Conservation (phyloP, 2,888 invertebrate genomes). For the Carcina quercana region DNA sequence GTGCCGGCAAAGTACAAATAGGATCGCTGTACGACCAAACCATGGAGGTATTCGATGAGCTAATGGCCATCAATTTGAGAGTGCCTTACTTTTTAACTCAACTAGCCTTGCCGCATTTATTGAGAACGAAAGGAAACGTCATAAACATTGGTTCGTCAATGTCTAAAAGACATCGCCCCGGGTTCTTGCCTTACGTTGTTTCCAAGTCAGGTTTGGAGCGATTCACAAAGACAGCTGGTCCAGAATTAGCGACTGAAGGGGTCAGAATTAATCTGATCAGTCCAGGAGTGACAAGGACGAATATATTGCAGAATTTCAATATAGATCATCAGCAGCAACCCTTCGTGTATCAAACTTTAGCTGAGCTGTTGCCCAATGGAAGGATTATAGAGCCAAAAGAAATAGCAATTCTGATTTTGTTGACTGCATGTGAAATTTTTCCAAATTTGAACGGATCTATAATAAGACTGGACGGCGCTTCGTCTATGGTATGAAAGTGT, state of each 20-base stretch:
- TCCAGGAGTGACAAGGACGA: constrained; percentile 35
- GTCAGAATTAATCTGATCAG: constrained; percentile 38
- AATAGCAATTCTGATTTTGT: constrained; percentile 31
- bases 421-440: constrained; percentile 37
- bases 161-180: constrained; percentile 27
- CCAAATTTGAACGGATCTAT: constrained; percentile 38
- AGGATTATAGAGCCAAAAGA: constrained; percentile 33
- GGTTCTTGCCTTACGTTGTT: constrained; percentile 30
- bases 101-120: constrained; percentile 31
- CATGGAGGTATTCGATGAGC: constrained; percentile 34
- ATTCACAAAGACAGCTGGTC: constrained; percentile 33
- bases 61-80: constrained; percentile 38
- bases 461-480: constrained; percentile 33
- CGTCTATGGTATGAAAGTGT: constrained; percentile 19
- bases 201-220: constrained; percentile 33
- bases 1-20: constrained; percentile 29
- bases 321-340: constrained; percentile 17
- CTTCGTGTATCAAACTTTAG: constrained; percentile 19
- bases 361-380: constrained; percentile 24
- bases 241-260: constrained; percentile 31
- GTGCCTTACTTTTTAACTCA: constrained; percentile 36
- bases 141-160: constrained; percentile 36
- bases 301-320: constrained; percentile 28
- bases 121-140: constrained; percentile 40
- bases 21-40: constrained; percentile 30